Evolutionary conservation across 2,797 vertebrate species (phyloP), one percentile per base, ranked within the genome.

Genomic region (Sebastes dallii): DNA sequence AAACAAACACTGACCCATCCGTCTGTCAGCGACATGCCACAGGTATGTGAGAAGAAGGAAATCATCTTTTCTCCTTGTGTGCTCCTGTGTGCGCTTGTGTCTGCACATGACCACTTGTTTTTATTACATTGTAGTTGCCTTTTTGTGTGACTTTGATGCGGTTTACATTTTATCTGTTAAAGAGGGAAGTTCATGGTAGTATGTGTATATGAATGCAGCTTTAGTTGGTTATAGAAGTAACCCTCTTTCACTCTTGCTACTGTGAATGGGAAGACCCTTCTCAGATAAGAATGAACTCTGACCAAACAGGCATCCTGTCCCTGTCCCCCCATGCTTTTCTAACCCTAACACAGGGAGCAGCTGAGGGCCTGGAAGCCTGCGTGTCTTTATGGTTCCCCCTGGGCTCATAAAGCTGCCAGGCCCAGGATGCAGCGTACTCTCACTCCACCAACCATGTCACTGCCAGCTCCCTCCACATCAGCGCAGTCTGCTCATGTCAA

Each of bases 1-100:
- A 94, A 94, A 94, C 91, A 95, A 95, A 94, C 92, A 85, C 55
- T 83, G 83, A 88, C 79, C 89, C 85, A 72, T 93, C 90, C 80
- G 89, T 95, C 90, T 89, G 89, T 93, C 92, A 93, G 82, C 66
- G 71, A 88, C 80, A 86, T 78, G 78, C 80, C 78, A 77, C 76
- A 88, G 87, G 77, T 90, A 91, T 82, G 61, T 82, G 80, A 83
- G 84, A 84, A 88, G 82, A 86, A 93, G 93, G 92, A 93, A 92
- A 91, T 84, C 75, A 82, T 86, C 52, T 66, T 59, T 75, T 80
- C 66, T 78, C 64, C 34, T 58, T 70, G 36, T 73, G 20, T 70
- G 58, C 55, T 29, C 14, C 14, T 36, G 16, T 6, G 3, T 66
- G 50, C 1, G 2, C 29, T 60, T 27, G 54, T 59, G 24, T 18